Percentiles rank a stretch among this genome's conserved stretches.
Conservation (phyloP, 2,888 invertebrate genomes). For the Sesia bembeciformis region DNA sequence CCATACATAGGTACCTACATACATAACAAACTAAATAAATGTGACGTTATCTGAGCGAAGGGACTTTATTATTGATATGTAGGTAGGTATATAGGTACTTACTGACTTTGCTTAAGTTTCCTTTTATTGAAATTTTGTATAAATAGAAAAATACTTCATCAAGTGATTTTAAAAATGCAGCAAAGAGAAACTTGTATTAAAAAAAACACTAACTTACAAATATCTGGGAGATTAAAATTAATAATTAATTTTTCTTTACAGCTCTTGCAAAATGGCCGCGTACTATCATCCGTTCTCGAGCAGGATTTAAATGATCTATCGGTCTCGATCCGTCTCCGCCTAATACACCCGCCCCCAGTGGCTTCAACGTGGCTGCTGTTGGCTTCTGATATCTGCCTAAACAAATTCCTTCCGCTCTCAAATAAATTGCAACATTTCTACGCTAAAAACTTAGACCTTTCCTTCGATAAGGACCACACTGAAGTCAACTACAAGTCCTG, state of each 20-base stretch:
- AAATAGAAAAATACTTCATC: no score
- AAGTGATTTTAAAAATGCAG: no score
- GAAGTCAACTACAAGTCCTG: conserved; percentile 63
- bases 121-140: no score
- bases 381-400: conserved; percentile 55
- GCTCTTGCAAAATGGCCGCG: conserved; percentile 66
- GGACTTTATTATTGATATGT: no score
- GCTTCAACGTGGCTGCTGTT: conserved; percentile 59
- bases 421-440: conserved; percentile 63
- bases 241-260: conserved; percentile 23
- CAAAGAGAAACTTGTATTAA: no score
- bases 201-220: no score
- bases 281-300: conserved; percentile 45
- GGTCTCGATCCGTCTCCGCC: conserved; percentile 48
- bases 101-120: no score
- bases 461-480: conserved; percentile 46
- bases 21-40: no score
- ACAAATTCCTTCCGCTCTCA: conserved; percentile 60
- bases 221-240: no score
- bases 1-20: no score
- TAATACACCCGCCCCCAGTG: conserved; percentile 45
- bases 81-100: no score
- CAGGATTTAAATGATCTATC: conserved; percentile 56
- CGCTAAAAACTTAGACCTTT: conserved; percentile 52
- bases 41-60: no score